Percentiles rank a stretch among this genome's conserved stretches.
These are phyloP conservation scores for Sebastes hubbsi DNA, from an alignment of 2,797 vertebrate genomes.

Conservation along the genomic window DNA sequence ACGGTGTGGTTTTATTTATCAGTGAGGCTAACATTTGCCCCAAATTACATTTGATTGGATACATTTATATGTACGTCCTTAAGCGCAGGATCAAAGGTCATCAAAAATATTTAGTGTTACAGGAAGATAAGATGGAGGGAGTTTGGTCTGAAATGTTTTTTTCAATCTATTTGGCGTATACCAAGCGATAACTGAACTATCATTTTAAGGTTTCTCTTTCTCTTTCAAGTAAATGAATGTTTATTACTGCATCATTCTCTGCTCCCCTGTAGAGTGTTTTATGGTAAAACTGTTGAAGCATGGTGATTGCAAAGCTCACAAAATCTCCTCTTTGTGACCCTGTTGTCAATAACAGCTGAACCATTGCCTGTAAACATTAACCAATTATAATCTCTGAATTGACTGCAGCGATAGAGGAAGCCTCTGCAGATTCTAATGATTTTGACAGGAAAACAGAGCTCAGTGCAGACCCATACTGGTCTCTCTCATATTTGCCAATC, in stretches of 20 bases:
- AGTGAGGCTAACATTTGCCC: too few relatives aligned
- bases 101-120: too few relatives aligned
- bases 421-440: not conserved
- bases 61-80: too few relatives aligned
- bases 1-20: not conserved
- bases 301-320: not conserved
- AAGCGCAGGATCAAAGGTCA: too few relatives aligned
- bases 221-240: not conserved
- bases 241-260: not conserved
- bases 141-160: too few relatives aligned
- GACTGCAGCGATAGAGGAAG: not conserved
- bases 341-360: not conserved
- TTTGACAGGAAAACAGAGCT: slow-evolving; percentile 1
- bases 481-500: not conserved
- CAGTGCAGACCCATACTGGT: not conserved
- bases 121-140: too few relatives aligned
- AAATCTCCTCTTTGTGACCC: not conserved
- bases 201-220: too few relatives aligned
- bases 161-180: too few relatives aligned
- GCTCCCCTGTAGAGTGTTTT: not conserved
- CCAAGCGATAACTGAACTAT: too few relatives aligned
- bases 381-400: not conserved
- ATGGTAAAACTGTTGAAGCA: not conserved
- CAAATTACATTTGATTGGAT: too few relatives aligned
- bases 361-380: not conserved